Evolutionary conservation across 2,113 vertebrate genomes (phyloP).

Genomic region (Hippocampus zosterae): DNA sequence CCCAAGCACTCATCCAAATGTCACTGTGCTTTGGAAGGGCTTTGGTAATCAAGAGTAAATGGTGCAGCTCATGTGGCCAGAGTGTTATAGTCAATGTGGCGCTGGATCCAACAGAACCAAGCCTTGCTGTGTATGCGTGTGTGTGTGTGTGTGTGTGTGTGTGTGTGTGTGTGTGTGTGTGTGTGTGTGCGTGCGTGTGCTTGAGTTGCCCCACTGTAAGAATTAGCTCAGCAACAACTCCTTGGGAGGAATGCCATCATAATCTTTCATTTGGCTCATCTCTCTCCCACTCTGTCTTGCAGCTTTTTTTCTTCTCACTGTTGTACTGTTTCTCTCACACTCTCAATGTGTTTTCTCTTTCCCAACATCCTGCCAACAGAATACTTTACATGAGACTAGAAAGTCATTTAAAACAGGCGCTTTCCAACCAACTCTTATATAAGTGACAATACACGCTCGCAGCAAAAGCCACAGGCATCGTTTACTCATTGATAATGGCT

Average conservation of each 20-base stretch:
- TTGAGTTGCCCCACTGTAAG: conserved; percentile 28
- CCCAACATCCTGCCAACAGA: background rate
- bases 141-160: conserved; percentile 12
- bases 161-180: background rate
- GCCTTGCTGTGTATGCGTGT: conserved; percentile 4
- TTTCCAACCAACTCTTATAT: background rate
- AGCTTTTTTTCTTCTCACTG: conserved; percentile 4
- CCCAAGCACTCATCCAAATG: background rate
- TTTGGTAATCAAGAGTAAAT: conserved; percentile 21
- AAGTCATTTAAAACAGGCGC: background rate
- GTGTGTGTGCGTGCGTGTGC: background rate
- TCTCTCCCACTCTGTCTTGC: conserved; percentile 19
- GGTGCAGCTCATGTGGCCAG: conserved; percentile 31
- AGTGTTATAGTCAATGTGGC: conserved; percentile 25
- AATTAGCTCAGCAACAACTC: conserved; percentile 37
- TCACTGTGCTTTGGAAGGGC: conserved; percentile 2
- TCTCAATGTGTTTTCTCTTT: conserved; percentile 17
- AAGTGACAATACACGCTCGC: no score
- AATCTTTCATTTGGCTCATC: conserved; percentile 38
- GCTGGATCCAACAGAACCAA: conserved; percentile 38
- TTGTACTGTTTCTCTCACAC: conserved; percentile 9
- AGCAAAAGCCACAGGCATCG: no score
- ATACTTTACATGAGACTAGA: background rate
- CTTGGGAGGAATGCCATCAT: conserved; percentile 44
- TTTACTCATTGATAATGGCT: no score